phyloP scores from a whole-genome alignment of 2,797 vertebrate genomes.

The Malurus splendens region DNA sequence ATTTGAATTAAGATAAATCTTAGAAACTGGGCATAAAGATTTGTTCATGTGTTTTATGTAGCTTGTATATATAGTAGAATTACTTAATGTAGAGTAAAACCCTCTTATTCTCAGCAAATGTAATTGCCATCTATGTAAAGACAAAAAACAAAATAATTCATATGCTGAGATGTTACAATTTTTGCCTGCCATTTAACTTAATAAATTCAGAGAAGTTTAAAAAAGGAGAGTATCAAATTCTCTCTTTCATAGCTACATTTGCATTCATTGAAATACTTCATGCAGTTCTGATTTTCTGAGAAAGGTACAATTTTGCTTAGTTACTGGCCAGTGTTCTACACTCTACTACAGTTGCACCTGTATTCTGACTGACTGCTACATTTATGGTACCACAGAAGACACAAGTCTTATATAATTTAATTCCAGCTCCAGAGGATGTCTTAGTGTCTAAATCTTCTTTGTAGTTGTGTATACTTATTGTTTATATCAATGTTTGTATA shows the following conservation, averaged over 20 bases:
- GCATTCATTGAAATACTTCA: background rate
- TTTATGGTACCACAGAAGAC: background rate
- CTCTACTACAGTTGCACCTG: background rate
- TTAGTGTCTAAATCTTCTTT: background rate
- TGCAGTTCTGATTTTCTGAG: background rate
- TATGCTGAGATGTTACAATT: background rate
- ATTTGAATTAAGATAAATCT: background rate
- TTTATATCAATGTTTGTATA: background rate
- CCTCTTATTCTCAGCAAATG: background rate
- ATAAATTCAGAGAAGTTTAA: background rate
- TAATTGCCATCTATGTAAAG: background rate
- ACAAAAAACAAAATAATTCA: background rate
- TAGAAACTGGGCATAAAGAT: background rate
- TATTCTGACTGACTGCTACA: background rate
- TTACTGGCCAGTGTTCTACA: background rate
- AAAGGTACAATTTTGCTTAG: background rate
- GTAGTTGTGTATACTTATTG: background rate
- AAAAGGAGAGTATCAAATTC: background rate
- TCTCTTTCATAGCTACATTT: background rate
- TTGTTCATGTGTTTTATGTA: background rate
- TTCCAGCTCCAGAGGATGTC: background rate
- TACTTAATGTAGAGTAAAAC: background rate
- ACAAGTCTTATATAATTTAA: background rate
- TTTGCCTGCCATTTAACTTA: background rate
- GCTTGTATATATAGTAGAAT: background rate